Evolutionary conservation across 2,113 vertebrate species (phyloP), one percentile per base, ranked within the genome.

Genomic region (Oryzias celebensis): DNA sequence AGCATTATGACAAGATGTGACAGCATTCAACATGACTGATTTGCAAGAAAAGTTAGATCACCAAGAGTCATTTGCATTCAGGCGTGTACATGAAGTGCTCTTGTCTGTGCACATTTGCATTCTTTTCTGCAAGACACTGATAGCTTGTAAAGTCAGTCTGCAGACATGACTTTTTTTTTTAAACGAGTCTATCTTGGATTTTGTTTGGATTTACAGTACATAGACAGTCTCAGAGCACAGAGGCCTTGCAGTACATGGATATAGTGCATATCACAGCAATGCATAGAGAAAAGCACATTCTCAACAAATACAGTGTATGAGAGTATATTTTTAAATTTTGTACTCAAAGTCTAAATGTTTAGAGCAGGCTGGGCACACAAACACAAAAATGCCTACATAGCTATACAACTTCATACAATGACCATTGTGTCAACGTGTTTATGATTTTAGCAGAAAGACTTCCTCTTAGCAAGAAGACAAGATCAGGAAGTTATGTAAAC

Each of bases 381-480:
- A 3, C 8, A 12, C 8, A 36, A 10, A 36, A 5, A 28, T 5
- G 7, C 36, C 36, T 36, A 12, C 36, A 13, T 28, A 28, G 7
- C 26, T 50, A 41, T 15, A 5, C 1, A 7, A 42, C 26, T 26
- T 5, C 4, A 41, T 43, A 71, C 45, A 77, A 66, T 59, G 41
- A 12, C 45, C 22, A 72, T 50, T 70, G 74, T 75, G 56, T 80
- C 58, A 51, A 56, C 18, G 52, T 46, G 64, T 60, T 65, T 47
- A 67, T 52, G 44, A 66, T 57, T 44, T 48, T 50, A 66, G n/a
- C 49, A 66, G 20, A 62, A 58, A 68, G 28, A 61, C 61, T 78
- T 81, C 61, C 62, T 69, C 2, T 73, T 7, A 58, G 54, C 42
- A 24, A 43, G 24, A 60, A 51, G 36, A 55, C 45, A 22, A 52